These are phyloP conservation scores for Heterochromis multidens DNA, from an alignment of 2,113 vertebrate genomes.

Conservation along the genomic window DNA sequence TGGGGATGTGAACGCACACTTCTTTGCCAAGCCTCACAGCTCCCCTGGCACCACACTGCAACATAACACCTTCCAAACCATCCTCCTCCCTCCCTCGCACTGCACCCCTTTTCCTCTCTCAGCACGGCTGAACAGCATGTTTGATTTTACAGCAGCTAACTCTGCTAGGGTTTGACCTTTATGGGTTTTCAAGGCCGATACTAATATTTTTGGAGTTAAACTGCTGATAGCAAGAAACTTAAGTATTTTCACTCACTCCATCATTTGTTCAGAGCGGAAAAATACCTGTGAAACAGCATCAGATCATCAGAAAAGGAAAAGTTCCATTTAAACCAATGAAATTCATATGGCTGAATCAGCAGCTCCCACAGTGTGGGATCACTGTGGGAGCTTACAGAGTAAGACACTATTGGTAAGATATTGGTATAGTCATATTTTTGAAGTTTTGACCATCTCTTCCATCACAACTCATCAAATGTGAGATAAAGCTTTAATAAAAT, in stretches of 20 bases:
- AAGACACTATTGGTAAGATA: not conserved
- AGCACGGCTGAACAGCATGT: slow-evolving; percentile 58
- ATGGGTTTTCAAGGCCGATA: slow-evolving; percentile 46
- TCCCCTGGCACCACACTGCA: slow-evolving; percentile 69
- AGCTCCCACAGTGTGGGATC: not conserved
- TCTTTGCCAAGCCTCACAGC: slow-evolving; percentile 68
- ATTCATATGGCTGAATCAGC: not conserved
- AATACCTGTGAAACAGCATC: slow-evolving; percentile 1
- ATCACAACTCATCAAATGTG: not conserved
- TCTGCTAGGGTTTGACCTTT: slow-evolving; percentile 60
- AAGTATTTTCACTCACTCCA: slow-evolving; percentile 1
- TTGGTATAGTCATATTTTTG: not conserved
- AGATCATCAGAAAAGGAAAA: not conserved
- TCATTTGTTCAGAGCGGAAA: not conserved
- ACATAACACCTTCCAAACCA: slow-evolving; percentile 68
- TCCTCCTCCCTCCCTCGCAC: slow-evolving; percentile 38
- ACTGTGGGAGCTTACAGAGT: not conserved
- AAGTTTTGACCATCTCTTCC: not conserved
- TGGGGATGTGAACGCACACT: slow-evolving; percentile 57
- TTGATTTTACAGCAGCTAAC: slow-evolving; percentile 57
- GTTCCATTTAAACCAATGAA: slow-evolving; percentile 3
- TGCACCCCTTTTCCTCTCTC: slow-evolving; percentile 49
- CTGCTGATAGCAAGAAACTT: slow-evolving; percentile 24
- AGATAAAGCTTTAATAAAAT: not conserved
- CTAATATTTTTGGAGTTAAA: slow-evolving; percentile 46